Evolutionary conservation across 2,113 vertebrate species (phyloP), one percentile per base, ranked within the genome.

Genomic region (Gallinago paraguaiae): DNA sequence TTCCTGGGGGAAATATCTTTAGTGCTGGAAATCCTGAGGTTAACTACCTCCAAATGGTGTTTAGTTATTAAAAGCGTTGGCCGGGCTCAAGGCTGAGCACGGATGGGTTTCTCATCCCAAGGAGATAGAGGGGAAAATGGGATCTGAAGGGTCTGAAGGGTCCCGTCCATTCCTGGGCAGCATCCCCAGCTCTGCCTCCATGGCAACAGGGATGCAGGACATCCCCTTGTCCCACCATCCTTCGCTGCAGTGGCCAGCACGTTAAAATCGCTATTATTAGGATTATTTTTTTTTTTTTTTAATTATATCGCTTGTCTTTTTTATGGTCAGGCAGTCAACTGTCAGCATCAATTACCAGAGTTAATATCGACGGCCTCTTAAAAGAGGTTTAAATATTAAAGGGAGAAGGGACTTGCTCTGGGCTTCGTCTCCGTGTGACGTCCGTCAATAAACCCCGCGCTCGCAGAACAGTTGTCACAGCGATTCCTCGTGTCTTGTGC

Each of bases 381-480:
- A 95, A 96, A 75, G 94, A 90, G 78, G 69, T 92, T 96, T 96
- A 95, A 97, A 96, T 96, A 92, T 95, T 91, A 51, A 88, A 80
- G 80, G 7, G 84, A 86, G 51, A 56, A 91, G 93, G 93, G 95
- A 75, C 68, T 84, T 18, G 84, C 93, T 93, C 86, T 69, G 79
- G 80, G 86, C 84, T 76, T 10, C 63, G 0, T 78, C 87, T 35
- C 80, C 80, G 75, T 56, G 88, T 82, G 88, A 84, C 14, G 90
- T 56, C 94, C 50, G 7, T 94, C 96, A 83, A 46, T 91, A 92
- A 92, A 87, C 54, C 79, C 76, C 50, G 27, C 64, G 82, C 77
- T 93, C 17, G 20, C 82, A 15, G 12, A 86, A 2, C 43, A 86
- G 63, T 92, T 92, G 95, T 94, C 97, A 93, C 82, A 85, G 70